Conservation (phyloP, 2,888 invertebrate genomes). For the Temnothorax ravouxi region DNA sequence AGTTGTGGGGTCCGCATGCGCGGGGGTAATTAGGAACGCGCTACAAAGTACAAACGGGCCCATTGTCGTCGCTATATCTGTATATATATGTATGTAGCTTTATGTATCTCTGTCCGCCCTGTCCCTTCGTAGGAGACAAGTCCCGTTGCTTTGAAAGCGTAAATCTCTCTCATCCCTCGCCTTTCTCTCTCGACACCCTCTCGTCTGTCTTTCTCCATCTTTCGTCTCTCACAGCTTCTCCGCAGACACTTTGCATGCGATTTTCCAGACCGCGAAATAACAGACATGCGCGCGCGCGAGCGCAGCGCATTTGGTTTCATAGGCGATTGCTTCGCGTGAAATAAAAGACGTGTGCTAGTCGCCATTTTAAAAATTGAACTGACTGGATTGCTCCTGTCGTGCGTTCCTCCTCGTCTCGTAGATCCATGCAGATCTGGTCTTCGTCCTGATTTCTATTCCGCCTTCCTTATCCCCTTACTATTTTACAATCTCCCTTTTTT, state of each 20-base stretch:
- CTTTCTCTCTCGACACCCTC: neutral
- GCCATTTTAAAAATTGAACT: constrained; percentile 57
- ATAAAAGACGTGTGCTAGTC: constrained; percentile 13
- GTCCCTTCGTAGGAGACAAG: constrained; percentile 40
- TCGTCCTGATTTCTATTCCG: constrained; percentile 11
- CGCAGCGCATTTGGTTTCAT: neutral
- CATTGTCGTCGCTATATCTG: constrained; percentile 66
- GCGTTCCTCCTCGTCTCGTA: neutral
- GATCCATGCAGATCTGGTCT: constrained; percentile 31
- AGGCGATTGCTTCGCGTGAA: constrained; percentile 12
- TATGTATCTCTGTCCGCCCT: constrained; percentile 18
- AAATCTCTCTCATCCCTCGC: constrained; percentile 28
- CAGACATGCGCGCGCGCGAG: neutral
- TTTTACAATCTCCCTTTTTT: constrained; percentile 17
- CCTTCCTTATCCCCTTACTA: constrained; percentile 17
- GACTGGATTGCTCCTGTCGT: constrained; percentile 60
- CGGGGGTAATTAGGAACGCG: constrained; percentile 80
- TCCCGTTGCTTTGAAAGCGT: constrained; percentile 62
- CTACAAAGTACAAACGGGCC: constrained; percentile 79
- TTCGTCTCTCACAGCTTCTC: neutral
- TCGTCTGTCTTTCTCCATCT: neutral
- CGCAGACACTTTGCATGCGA: constrained; percentile 8
- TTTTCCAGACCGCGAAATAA: constrained; percentile 15
- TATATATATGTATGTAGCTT: constrained; percentile 26
- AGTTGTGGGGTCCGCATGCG: constrained; percentile 63